These are phyloP conservation scores for Nipponia nippon DNA, from an alignment of 2,113 vertebrate genomes.

Conservation along the genomic window DNA sequence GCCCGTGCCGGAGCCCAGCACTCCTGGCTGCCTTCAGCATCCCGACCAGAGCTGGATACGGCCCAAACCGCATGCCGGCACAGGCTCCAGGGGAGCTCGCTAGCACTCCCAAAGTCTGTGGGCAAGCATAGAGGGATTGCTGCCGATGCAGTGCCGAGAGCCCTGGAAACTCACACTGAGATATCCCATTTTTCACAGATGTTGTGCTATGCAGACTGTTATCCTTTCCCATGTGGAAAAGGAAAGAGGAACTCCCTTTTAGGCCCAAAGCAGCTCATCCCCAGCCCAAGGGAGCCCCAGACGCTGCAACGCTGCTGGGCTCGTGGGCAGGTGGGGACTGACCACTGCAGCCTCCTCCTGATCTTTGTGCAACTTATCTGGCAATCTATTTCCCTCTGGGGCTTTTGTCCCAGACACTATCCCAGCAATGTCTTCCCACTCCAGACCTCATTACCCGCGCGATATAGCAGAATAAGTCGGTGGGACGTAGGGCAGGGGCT, in stretches of 20 bases:
- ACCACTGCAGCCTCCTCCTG: background rate
- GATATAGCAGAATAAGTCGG: fast-evolving
- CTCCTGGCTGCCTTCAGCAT: background rate
- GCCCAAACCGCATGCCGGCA: background rate
- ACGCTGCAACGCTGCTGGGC: background rate
- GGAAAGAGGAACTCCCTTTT: background rate
- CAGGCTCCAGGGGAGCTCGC: background rate
- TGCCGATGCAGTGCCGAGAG: background rate
- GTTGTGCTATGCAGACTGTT: background rate
- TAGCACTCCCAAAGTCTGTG: background rate
- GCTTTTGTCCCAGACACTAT: background rate
- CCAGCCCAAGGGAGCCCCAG: background rate
- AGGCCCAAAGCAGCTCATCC: constrained; percentile 13
- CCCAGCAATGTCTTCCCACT: background rate
- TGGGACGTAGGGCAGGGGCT: background rate
- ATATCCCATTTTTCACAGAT: background rate
- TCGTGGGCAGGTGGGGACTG: background rate
- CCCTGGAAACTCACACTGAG: background rate
- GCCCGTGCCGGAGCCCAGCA: background rate
- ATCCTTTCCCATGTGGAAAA: background rate
- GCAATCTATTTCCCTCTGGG: background rate
- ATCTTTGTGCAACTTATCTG: background rate
- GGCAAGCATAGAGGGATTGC: background rate
- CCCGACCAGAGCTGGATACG: background rate
- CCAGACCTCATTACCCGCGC: background rate